These are phyloP conservation scores for Branchellion lobata DNA, from an alignment of 2,888 invertebrate genomes.

Conservation along the genomic window DNA sequence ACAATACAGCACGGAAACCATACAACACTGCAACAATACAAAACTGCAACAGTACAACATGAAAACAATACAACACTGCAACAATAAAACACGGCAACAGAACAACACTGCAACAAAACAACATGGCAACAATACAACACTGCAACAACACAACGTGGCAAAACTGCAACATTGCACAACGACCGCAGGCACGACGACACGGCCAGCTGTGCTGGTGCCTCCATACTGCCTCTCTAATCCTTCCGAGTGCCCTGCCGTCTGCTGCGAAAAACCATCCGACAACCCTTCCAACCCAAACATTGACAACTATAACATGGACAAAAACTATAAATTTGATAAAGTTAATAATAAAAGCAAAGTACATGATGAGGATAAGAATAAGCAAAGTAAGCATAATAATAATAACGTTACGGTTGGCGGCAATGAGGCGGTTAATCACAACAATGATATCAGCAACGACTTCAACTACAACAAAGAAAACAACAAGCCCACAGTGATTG, in stretches of 20 bases:
- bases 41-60: no score
- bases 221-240: slow-evolving; percentile 22
- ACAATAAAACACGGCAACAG: no score
- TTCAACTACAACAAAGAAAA: slow-evolving; percentile 2
- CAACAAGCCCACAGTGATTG: not conserved
- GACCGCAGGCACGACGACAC: not conserved
- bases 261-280: slow-evolving; percentile 33
- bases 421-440: no score
- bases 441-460: not conserved
- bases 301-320: no score
- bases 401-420: not conserved
- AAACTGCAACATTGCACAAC: no score
- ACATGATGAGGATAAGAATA: not conserved
- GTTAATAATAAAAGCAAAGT: not conserved
- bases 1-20: no score
- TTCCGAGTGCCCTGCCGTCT: slow-evolving; percentile 23
- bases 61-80: no score
- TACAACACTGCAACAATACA: no score
- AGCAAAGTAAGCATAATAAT: not conserved
- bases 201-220: not conserved
- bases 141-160: no score
- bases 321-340: no score
- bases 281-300: not conserved
- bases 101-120: no score
- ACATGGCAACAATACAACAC: no score